A percentile compares a stretch with the other conserved stretches of the same genome.
These are phyloP conservation scores for Idaea straminata DNA, from an alignment of 2,888 invertebrate genomes.

Conservation along the genomic window DNA sequence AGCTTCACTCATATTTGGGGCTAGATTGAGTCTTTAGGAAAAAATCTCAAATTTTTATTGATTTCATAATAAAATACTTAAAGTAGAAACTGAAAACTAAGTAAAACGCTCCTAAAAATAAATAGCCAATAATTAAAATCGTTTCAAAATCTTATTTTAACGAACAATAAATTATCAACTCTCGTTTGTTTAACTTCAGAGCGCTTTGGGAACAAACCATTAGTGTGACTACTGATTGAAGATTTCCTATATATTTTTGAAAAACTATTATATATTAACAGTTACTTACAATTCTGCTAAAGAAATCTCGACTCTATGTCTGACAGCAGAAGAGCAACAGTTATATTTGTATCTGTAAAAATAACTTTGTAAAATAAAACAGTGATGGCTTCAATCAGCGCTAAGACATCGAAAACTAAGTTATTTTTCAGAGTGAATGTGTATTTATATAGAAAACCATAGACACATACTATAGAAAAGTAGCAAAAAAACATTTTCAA, in stretches of 20 bases:
- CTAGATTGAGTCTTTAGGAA: too few species aligned
- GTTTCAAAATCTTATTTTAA: background rate
- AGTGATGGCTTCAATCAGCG: slow-evolving; percentile 55
- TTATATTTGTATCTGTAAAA: slow-evolving; percentile 19
- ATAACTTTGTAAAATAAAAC: slow-evolving; percentile 33
- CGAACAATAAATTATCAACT: slow-evolving; percentile 14
- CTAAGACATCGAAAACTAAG: slow-evolving; percentile 35
- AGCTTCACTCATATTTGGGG: too few species aligned
- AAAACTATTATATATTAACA: slow-evolving; percentile 29
- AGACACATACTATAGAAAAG: background rate
- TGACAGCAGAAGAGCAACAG: background rate
- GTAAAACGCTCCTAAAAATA: background rate
- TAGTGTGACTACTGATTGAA: slow-evolving; percentile 49
- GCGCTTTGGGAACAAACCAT: slow-evolving; percentile 35
- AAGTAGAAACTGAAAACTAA: background rate
- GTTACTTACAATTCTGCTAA: slow-evolving; percentile 4
- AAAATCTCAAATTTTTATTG: too few species aligned
- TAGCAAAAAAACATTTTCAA: background rate
- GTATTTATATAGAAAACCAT: slow-evolving; percentile 20
- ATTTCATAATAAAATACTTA: too few species aligned
- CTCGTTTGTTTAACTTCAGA: slow-evolving; percentile 31
- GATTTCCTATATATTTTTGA: slow-evolving; percentile 47
- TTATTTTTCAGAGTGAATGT: slow-evolving; percentile 39
- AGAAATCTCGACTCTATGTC: slow-evolving; percentile 16
- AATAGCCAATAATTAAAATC: background rate